Conservation (phyloP, 2,797 vertebrate genomes). For the Pantherophis alleghaniensis region DNA sequence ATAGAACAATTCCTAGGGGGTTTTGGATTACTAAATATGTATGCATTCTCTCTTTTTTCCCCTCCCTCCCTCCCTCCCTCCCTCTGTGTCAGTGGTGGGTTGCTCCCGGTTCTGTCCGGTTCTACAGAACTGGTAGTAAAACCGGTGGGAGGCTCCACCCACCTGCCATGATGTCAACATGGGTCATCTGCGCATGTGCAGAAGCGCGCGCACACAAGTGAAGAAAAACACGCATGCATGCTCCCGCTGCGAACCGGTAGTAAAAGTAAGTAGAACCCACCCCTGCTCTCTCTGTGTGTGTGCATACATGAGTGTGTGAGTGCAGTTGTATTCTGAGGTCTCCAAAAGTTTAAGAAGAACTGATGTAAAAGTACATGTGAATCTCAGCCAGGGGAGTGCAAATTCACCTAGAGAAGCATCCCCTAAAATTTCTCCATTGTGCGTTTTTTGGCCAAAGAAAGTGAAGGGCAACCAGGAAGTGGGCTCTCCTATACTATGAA, state of each 20-base stretch:
- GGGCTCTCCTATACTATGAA: rapidly evolving
- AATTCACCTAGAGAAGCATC: not conserved
- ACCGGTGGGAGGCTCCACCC: no score
- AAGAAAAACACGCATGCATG: no score
- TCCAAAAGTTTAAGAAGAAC: not conserved
- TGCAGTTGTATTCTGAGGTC: not conserved
- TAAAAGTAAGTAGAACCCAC: no score
- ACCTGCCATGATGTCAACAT: no score
- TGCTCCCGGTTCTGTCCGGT: no score
- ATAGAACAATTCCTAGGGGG: not conserved
- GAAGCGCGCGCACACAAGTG: rapidly evolving
- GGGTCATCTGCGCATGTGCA: no score
- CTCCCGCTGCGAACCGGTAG: no score
- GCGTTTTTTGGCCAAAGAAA: not conserved
- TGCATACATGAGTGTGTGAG: not conserved
- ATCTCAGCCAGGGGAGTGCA: not conserved
- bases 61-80: no score
- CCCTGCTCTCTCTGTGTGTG: no score
- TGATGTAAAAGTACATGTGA: not conserved
- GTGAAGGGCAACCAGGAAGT: rapidly evolving
- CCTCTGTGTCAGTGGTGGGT: no score
- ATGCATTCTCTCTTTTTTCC: not conserved
- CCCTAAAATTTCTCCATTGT: not conserved
- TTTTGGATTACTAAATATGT: not conserved
- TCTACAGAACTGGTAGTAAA: no score